Evolutionary conservation across 2,888 invertebrate species (phyloP), one percentile per base, ranked within the genome.

Genomic region (Geophilus truncorum): DNA sequence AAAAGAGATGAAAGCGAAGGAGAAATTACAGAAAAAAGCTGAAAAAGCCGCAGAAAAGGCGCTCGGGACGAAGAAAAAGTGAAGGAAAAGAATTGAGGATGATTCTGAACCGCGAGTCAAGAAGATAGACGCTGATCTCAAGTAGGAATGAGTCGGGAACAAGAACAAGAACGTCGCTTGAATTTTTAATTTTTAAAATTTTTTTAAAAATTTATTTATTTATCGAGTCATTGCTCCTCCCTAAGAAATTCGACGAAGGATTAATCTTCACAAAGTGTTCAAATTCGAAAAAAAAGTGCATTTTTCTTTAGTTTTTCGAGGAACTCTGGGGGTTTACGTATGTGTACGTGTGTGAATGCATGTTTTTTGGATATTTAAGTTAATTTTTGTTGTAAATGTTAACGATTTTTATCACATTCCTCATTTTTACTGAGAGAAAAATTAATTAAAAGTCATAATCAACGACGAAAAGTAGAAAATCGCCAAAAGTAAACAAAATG

Each of bases 11-110:
- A 93, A 94, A 85, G 92, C 92, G 84, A 92, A 93, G 84, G 94
- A 96, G 86, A 94, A 94, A 86, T 91, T 94, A 86, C 91, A 93
- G 86, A 91, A 92, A 86, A 95, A 96, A 88, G 94, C 94, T 15
- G 95, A 95, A 86, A 93, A 93, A 62, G 83, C 83, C n/a, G 92
- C 92, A 80, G 90, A 89, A 82, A 91, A 91, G 85, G 83, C 83
- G 32, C 21, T 51, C 6, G 51, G 51, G n/a, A 81, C 78, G 32
- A 83, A 82, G 81, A 82, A 81, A 81, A 82, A 82, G 77, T 82
- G 78, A 78, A 77, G 28, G 18, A 25, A 51, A 51, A n/a, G 51
- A 21, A 51, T n/a, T n/a, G n/a, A n/a, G n/a, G n/a, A n/a, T n/a
- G n/a, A n/a, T n/a, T 1, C 18, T 51, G n/a, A n/a, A n/a, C n/a